Evolutionary conservation across 2,888 invertebrate species (phyloP), one percentile per base, ranked within the genome.

Genomic region (Ceriagrion tenellum): DNA sequence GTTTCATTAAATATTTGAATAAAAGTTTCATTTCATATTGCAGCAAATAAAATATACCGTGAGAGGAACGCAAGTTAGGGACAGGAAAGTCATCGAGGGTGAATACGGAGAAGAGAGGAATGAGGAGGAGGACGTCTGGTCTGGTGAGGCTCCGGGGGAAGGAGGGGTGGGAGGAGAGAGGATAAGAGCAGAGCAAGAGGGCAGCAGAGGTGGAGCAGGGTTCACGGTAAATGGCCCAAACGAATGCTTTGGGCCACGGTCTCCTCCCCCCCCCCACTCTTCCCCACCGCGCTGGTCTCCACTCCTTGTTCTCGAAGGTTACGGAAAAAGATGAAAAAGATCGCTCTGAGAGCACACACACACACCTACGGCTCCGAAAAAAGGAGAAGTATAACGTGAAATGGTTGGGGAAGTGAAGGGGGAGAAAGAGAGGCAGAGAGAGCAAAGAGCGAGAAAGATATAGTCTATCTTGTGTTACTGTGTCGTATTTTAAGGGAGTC

Each of bases 401-500:
- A 16, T 13, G 81, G 30, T n/a, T 13, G 35, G 18, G 35, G 81
- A 35, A n/a, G 12, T 0, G 81, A 81, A 26, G 12, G 81, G n/a
- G 69, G 16, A n/a, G 23, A 8, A 3, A 69, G 18, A 10, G 69
- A n/a, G n/a, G 2, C 35, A 81, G 81, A 81, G 81, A 35, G 81
- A 81, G 81, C 30, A 81, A 81, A 81, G 81, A 81, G 81, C 81
- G 81, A 81, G 81, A 81, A 81, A 81, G 81, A 81, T 81, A 81
- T 81, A 81, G 93, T 93, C 93, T 93, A 93, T 93, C 93, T 93
- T 93, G 93, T 93, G 93, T 74, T 93, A 93, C 93, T 74, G 74
- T 93, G 93, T 93, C 93, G 93, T 93, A 93, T 93, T 93, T 93
- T 93, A 93, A 47, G 93, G 93, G 93, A 93, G 93, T 69, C 93